Conservation (phyloP, 2,113 vertebrate genomes). For the Mobula birostris region DNA sequence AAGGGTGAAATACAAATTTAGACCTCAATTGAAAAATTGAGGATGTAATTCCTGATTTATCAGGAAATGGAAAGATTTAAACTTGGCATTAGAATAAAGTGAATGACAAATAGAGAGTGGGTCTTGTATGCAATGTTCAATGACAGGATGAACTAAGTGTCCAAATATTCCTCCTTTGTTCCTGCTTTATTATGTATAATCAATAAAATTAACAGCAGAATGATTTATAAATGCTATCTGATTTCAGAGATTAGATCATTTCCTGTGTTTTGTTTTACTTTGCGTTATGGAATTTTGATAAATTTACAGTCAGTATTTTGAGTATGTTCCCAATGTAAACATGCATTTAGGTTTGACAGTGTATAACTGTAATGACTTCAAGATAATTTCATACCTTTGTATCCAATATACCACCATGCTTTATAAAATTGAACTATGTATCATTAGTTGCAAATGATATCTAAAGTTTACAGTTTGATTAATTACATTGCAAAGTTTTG, state of each 20-base stretch:
- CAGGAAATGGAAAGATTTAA: not conserved
- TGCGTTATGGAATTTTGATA: not conserved
- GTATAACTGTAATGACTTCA: not conserved
- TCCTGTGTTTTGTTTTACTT: not conserved
- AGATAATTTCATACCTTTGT: not conserved
- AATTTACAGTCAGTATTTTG: not conserved
- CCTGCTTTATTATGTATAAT: not conserved
- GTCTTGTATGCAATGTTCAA: not conserved
- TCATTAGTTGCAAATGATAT: constrained; percentile 3
- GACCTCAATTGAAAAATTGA: not conserved
- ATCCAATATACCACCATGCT: not conserved
- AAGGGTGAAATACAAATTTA: constrained; percentile 7
- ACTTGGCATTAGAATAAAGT: not conserved
- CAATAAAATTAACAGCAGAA: constrained; percentile 22
- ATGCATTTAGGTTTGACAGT: not conserved
- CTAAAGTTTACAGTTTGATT: not conserved
- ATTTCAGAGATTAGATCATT: constrained; percentile 17
- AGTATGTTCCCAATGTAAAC: not conserved
- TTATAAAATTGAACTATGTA: not conserved
- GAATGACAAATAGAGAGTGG: not conserved
- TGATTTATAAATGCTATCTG: constrained; percentile 3
- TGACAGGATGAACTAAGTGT: not conserved
- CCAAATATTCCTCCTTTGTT: not conserved
- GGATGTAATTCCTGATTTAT: constrained; percentile 6
- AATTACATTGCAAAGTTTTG: constrained; percentile 10